These are phyloP conservation scores for Drosophila monieri DNA, from an alignment of 2,888 invertebrate genomes.

Conservation along the genomic window DNA sequence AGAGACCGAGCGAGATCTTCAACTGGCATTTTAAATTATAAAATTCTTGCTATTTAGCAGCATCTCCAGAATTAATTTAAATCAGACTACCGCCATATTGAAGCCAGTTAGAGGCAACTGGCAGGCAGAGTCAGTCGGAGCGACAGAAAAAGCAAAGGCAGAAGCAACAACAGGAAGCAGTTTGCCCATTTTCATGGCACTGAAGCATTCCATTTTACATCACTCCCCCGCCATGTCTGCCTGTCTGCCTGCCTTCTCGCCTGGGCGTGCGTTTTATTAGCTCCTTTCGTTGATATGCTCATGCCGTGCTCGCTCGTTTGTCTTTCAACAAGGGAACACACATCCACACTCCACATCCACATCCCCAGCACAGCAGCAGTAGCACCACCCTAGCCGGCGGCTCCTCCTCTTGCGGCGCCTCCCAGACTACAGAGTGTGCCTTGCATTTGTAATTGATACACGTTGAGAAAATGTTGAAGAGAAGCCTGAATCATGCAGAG, in stretches of 20 bases:
- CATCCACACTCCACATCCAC: constrained; percentile 32
- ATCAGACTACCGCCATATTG: constrained; percentile 45
- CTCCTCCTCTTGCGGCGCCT: constrained; percentile 64
- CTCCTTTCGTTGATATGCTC: constrained; percentile 78
- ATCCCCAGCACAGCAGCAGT: constrained; percentile 19
- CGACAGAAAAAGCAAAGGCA: constrained; percentile 23
- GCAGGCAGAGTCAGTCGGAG: constrained; percentile 39
- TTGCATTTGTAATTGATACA: constrained; percentile 65
- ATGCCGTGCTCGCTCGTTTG: constrained; percentile 73
- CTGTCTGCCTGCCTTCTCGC: constrained; percentile 18
- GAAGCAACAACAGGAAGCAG: constrained; percentile 69
- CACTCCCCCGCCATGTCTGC: constrained; percentile 2
- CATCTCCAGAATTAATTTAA: constrained; percentile 68
- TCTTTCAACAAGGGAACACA: constrained; percentile 62
- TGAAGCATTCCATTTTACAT: constrained; percentile 73
- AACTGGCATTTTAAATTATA: constrained; percentile 67
- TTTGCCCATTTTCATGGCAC: constrained; percentile 75
- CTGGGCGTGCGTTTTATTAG: constrained; percentile 73
- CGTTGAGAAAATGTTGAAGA: constrained; percentile 29
- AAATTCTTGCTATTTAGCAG: constrained; percentile 72
- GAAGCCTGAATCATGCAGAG: neutral
- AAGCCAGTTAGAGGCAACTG: constrained; percentile 43
- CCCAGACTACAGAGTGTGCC: constrained; percentile 61
- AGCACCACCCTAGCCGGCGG: constrained; percentile 27
- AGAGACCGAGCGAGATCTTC: constrained; percentile 13